Evolutionary conservation across 2,113 vertebrate species (phyloP).

Genomic region (Megaleporinus macrocephalus): DNA sequence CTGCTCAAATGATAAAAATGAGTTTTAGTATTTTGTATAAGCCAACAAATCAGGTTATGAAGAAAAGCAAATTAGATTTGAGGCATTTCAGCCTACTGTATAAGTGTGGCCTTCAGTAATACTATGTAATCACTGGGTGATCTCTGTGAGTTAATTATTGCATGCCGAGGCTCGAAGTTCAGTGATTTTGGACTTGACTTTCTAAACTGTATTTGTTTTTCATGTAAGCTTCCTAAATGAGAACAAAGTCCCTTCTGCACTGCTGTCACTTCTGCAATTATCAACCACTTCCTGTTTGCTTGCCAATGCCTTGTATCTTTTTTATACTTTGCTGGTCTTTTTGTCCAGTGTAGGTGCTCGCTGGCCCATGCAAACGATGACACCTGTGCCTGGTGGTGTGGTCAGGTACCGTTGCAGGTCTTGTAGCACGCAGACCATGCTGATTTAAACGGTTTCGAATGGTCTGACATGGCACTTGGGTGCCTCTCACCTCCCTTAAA

Average conservation of each 20-base stretch:
- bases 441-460: no score
- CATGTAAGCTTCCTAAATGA: neutral
- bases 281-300: neutral
- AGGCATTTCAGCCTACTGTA: neutral
- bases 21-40: no score
- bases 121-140: neutral
- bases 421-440: no score
- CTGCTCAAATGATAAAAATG: no score
- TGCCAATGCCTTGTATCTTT: neutral
- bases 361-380: no score
- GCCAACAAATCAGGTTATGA: no score
- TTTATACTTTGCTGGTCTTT: no score
- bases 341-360: no score
- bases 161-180: neutral
- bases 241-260: slow-evolving; percentile 33
- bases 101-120: neutral
- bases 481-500: no score
- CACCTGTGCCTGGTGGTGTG: no score
- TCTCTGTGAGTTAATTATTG: neutral
- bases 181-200: neutral
- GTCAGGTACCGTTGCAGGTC: no score
- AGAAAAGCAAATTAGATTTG: neutral
- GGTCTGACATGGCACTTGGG: no score
- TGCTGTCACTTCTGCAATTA: slow-evolving; percentile 4
- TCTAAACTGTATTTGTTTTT: neutral